These are phyloP conservation scores for Hiodon alosoides DNA, from an alignment of 2,113 vertebrate genomes.

Conservation along the genomic window DNA sequence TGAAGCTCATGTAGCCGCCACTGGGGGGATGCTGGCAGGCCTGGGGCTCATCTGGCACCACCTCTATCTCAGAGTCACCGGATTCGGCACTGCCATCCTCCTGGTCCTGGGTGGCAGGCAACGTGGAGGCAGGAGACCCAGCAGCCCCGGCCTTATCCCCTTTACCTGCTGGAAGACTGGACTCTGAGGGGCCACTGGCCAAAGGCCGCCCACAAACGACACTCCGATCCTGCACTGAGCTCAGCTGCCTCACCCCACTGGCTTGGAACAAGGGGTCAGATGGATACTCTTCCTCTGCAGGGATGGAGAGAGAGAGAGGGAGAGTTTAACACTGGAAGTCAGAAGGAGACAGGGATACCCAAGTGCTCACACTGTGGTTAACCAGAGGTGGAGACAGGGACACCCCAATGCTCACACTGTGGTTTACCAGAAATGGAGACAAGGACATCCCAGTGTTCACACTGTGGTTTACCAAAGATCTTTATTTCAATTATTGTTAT, in stretches of 20 bases:
- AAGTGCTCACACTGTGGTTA: no score
- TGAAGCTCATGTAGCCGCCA: conserved; percentile 71
- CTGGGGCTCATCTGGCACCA: conserved; percentile 84
- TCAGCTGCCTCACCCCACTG: conserved; percentile 44
- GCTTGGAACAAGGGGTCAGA: conserved; percentile 54
- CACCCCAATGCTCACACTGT: no score
- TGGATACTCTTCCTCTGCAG: conserved; percentile 59
- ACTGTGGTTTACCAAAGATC: no score
- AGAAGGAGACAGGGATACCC: background rate
- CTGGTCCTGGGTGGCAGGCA: conserved; percentile 54
- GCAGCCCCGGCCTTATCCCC: conserved; percentile 28
- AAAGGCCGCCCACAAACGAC: conserved; percentile 32
- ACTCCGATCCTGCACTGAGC: conserved; percentile 20
- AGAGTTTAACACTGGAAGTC: background rate
- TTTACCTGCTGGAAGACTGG: conserved; percentile 17
- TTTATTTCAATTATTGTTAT: no score
- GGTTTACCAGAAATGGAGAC: no score
- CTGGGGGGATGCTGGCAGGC: conserved; percentile 65
- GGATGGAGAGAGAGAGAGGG: conserved; percentile 50
- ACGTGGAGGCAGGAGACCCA: conserved; percentile 26
- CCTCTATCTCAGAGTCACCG: conserved; percentile 90
- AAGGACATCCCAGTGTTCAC: no score
- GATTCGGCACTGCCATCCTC: conserved; percentile 88
- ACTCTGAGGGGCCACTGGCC: conserved; percentile 32
- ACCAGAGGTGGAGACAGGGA: no score